Evolutionary conservation across 2,113 vertebrate genomes (phyloP), one percentile per base, ranked within the genome.

Genomic region (Suricata suricatta): DNA sequence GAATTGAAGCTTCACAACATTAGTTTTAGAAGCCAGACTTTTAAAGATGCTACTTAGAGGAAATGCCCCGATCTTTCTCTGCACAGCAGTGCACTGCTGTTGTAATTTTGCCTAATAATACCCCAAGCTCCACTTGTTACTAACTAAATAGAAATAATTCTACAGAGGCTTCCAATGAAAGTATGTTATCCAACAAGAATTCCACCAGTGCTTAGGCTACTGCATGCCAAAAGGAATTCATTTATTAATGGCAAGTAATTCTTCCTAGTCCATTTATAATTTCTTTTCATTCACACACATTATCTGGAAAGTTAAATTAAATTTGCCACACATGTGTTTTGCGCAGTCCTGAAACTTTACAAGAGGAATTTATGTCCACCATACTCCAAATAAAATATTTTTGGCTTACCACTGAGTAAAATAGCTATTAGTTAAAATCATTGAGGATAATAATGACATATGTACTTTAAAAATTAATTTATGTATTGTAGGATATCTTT

Each of bases 81-180:
- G 33, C 77, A 71, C 94, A 97, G 94, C 16, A 0, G 76, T 68
- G 33, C 4, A 15, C 5, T 52, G 63, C 90, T 94, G 64, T 44
- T 96, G 77, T 93, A 86, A 96, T 96, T 97, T 88, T 96, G 91
- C 38, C 82, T 97, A 97, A 97, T 97, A 95, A 97, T 88, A 96
- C 95, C 96, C 97, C 50, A 92, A 96, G 96, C 95, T 95, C 90
- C 85, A 84, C 96, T 97, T 97, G 95, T 95, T 98, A 92, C 93
- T 93, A 97, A 94, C 88, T 94, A 98, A 93, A 72, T 44, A 97
- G 81, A 96, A 93, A 91, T 97, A 91, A 96, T 64, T 87, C 83
- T 72, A 83, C 16, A 60, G 97, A 85, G 81, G n/a, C 7, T 84
- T 68, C 44, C 0, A 81, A 83, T 69, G 79, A 54, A 54, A 97